Base-by-base conservation (phyloP, 1,140 invertebrate species). In the Frieseomelitta varia region DNA sequence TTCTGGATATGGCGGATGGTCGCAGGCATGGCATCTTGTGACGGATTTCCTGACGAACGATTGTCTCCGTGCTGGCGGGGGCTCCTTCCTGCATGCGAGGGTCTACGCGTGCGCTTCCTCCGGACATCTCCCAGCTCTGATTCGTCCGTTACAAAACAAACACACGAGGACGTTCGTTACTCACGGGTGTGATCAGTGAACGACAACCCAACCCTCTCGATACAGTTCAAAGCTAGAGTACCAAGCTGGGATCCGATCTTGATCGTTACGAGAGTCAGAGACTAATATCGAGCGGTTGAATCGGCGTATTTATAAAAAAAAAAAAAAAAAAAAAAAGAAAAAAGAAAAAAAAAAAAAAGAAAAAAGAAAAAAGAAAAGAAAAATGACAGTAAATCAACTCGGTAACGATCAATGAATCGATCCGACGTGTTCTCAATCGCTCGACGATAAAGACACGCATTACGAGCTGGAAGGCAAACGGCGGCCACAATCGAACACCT, bases 121-220 rank as follows among this genome's bases (percentile, higher is more conserved):
- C 94, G 92, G 92, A 95, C 90, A 88, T 95, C 92, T 84, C 91
- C 91, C 92, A 94, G 89, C 90, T 95, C 94, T 94, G 93, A 91
- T 91, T 92, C 85, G 86, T 90, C 85, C 90, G 84, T 90, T 88
- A 90, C 82, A 84, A 79, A 90, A 92, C 87, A 93, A 89, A 92
- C 82, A 93, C 86, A 90, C 87, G 90, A 85, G 84, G 79, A 87
- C 68, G 78, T 90, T 79, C 88, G 90, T 91, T 91, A 91, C 86
- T 91, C 85, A 85, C 79, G 85, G 82, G 34, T 90, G 56, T n/a
- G 73, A 81, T 79, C 58, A 79, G 67, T 67, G 19, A 17, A 82
- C 30, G 30, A 30, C 74, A 77, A 82, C 47, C 84, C 80, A 81
- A 68, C 79, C 84, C 58, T 67, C 14, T 51, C 72, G 51, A 63